These are phyloP conservation scores for Dendronephthya gigantea DNA, from an alignment of 64 coral and sea anemone species.

Conservation along the genomic window DNA sequence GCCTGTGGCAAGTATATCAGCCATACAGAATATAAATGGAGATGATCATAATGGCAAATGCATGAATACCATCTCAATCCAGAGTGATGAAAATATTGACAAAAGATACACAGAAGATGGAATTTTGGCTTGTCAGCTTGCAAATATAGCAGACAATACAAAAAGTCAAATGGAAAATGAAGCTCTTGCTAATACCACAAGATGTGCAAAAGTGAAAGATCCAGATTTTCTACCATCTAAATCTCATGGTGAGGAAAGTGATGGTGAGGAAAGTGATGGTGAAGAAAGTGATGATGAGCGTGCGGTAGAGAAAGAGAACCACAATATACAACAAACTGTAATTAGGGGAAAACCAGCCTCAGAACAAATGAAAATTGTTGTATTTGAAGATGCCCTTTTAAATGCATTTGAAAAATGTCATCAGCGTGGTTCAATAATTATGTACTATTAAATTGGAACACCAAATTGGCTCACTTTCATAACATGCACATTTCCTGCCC, in stretches of 20 bases:
- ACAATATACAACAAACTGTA: neutral
- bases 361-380: slow-evolving; percentile 24
- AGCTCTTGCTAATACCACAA: neutral
- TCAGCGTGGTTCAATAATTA: slow-evolving; percentile 22
- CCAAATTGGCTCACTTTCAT: slow-evolving; percentile 16
- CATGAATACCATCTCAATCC: slow-evolving; percentile 1
- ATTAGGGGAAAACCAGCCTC: neutral
- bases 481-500: neutral
- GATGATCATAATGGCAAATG: neutral
- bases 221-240: neutral
- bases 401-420: slow-evolving; percentile 16
- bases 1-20: neutral
- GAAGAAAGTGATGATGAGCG: neutral
- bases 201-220: slow-evolving; percentile 6
- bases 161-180: neutral
- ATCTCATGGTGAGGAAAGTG: slow-evolving; percentile 2
- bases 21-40: neutral
- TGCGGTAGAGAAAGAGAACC: neutral
- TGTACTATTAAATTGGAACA: slow-evolving; percentile 8
- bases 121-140: neutral
- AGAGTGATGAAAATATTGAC: neutral
- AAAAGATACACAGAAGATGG: neutral
- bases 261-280: neutral
- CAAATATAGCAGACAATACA: neutral
- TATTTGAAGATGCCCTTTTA: slow-evolving; percentile 11